These are phyloP conservation scores for Diplogasteroides magnus DNA, from an alignment of 1,140 invertebrate genomes.

Conservation along the genomic window DNA sequence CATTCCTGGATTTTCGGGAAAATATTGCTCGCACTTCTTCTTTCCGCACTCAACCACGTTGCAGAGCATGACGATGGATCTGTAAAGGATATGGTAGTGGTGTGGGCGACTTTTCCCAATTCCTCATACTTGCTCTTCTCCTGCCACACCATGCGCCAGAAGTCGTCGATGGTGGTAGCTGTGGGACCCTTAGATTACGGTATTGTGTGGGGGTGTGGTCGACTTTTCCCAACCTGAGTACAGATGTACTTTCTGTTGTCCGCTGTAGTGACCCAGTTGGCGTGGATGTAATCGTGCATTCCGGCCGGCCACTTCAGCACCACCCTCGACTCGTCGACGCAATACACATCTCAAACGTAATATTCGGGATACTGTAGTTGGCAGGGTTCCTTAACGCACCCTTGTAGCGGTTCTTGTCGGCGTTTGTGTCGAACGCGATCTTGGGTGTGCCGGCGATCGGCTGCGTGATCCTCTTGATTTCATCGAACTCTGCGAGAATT, in stretches of 20 bases:
- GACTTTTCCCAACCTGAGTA: conserved; percentile 12
- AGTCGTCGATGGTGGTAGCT: conserved; percentile 16
- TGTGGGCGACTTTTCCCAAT: conserved; percentile 31
- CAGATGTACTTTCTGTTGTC: conserved; percentile 7
- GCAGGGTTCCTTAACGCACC: conserved; percentile 10
- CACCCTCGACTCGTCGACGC: conserved; percentile 35
- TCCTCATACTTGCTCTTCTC: conserved; percentile 22
- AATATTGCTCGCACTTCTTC: conserved; percentile 40
- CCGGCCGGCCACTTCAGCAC: conserved; percentile 27
- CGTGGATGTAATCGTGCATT: conserved; percentile 30
- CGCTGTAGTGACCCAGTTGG: conserved; percentile 28
- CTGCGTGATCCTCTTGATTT: neutral
- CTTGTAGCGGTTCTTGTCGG: conserved; percentile 39
- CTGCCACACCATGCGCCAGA: conserved; percentile 25
- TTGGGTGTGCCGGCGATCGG: neutral
- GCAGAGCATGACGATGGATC: conserved; percentile 4
- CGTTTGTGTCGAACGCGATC: conserved; percentile 26
- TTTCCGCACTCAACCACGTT: conserved; percentile 32
- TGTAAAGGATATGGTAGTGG: neutral
- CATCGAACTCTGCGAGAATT: neutral
- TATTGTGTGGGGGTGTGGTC: too few relatives aligned
- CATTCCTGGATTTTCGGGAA: conserved; percentile 32
- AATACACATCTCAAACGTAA: conserved; percentile 26
- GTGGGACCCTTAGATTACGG: conserved; percentile 1
- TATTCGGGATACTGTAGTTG: neutral